A percentile compares a stretch with the other conserved stretches of the same genome.
Evolutionary conservation across 2,888 invertebrate genomes (phyloP).

Genomic region (Cheilosia grossa): DNA sequence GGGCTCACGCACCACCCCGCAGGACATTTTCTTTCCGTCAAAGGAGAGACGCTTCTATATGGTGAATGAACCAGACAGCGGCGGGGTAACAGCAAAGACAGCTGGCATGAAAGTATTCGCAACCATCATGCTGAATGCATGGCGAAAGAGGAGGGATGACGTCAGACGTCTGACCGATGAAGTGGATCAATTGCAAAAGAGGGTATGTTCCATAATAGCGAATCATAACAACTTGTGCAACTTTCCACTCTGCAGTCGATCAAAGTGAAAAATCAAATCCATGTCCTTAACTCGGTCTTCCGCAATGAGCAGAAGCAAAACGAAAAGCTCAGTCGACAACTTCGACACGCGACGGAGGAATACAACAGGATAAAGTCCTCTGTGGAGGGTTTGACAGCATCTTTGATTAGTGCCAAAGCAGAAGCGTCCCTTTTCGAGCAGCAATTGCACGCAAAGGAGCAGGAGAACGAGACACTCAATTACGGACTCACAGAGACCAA

Average conservation of each 20-base stretch:
- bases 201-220: slow-evolving; percentile 68
- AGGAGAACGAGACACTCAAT: slow-evolving; percentile 77
- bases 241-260: slow-evolving; percentile 75
- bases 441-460: slow-evolving; percentile 76
- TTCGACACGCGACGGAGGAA: slow-evolving; percentile 76
- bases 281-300: slow-evolving; percentile 78
- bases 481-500: slow-evolving; percentile 75
- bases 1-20: background rate
- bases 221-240: too few species aligned
- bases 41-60: slow-evolving; percentile 46
- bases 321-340: slow-evolving; percentile 78
- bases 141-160: slow-evolving; percentile 80
- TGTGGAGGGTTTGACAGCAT: slow-evolving; percentile 76
- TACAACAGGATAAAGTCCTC: slow-evolving; percentile 76
- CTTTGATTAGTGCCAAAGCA: slow-evolving; percentile 76
- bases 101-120: slow-evolving; percentile 79
- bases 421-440: slow-evolving; percentile 76
- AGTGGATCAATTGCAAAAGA: slow-evolving; percentile 76
- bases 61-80: slow-evolving; percentile 40
- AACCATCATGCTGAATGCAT: slow-evolving; percentile 79
- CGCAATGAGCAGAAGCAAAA: slow-evolving; percentile 80
- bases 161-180: slow-evolving; percentile 76
- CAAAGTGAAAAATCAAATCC: slow-evolving; percentile 78
- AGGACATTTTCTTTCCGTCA: background rate
- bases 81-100: slow-evolving; percentile 76